A percentile compares a stretch with the other conserved stretches of the same genome.
phyloP scores from a whole-genome alignment of 2,113 vertebrate genomes.

The Aegithalos caudatus region DNA sequence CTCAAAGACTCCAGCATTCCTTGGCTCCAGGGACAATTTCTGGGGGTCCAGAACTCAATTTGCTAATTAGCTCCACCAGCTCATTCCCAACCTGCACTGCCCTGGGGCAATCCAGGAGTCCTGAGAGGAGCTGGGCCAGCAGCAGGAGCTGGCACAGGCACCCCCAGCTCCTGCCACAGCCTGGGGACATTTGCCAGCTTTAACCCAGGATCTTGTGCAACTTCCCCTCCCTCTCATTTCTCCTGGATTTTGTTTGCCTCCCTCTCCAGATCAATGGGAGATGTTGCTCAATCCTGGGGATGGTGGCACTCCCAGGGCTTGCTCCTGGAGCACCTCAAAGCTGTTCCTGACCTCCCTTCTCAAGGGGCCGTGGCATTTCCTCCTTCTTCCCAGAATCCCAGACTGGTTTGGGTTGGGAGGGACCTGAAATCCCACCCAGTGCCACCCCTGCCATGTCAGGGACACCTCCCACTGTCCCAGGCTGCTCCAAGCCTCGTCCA shows the following conservation, averaged over 20 bases:
- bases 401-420: background rate
- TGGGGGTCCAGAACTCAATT: fast-evolving
- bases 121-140: fast-evolving
- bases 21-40: fast-evolving
- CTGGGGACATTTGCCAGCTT: background rate
- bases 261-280: background rate
- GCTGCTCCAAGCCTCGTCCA: background rate
- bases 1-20: fast-evolving
- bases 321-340: fast-evolving
- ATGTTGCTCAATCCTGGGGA: background rate
- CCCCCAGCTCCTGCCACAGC: background rate
- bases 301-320: fast-evolving
- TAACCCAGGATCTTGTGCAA: background rate
- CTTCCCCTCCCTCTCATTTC: background rate
- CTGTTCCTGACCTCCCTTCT: background rate
- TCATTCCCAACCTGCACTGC: background rate
- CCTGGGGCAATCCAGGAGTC: background rate
- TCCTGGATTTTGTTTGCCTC: background rate
- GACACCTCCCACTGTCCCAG: background rate
- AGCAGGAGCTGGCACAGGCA: background rate
- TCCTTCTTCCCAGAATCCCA: background rate
- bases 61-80: background rate
- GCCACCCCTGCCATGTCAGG: background rate
- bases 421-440: background rate
- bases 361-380: background rate